Evolutionary conservation across 2,797 vertebrate species (phyloP).

Genomic region (Enteromius mattozi): DNA sequence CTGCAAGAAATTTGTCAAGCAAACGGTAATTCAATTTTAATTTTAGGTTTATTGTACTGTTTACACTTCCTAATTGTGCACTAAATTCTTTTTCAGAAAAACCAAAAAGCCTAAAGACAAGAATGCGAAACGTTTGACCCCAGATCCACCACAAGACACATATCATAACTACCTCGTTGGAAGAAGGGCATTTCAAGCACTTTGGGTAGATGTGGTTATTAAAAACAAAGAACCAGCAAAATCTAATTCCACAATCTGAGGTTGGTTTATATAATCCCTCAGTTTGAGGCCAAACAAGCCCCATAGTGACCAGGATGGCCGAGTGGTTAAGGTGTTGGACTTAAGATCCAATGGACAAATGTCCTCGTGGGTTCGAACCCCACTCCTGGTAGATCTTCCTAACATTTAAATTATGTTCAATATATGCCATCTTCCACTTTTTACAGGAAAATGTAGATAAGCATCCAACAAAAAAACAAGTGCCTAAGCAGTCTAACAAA

Average conservation of each 20-base stretch:
- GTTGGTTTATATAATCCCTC: not conserved
- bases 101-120: not conserved
- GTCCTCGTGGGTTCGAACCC: not conserved
- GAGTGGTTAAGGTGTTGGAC: not conserved
- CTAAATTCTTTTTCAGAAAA: not conserved
- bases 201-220: not conserved
- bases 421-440: not conserved
- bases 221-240: not conserved
- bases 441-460: not conserved
- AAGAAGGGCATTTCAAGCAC: not conserved
- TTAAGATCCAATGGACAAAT: constrained; percentile 4
- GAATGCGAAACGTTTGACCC: not conserved
- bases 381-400: not conserved
- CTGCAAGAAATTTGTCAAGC: not conserved
- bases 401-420: not conserved
- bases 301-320: not conserved
- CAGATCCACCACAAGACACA: not conserved
- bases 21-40: not conserved
- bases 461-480: not conserved
- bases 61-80: not conserved
- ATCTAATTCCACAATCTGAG: not conserved
- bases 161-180: not conserved
- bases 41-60: not conserved
- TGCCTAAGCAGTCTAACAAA: not conserved
- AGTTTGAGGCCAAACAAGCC: not conserved